These are phyloP conservation scores for Apodemus sylvaticus DNA, from an alignment of 2,113 vertebrate species.

Conservation along the genomic window DNA sequence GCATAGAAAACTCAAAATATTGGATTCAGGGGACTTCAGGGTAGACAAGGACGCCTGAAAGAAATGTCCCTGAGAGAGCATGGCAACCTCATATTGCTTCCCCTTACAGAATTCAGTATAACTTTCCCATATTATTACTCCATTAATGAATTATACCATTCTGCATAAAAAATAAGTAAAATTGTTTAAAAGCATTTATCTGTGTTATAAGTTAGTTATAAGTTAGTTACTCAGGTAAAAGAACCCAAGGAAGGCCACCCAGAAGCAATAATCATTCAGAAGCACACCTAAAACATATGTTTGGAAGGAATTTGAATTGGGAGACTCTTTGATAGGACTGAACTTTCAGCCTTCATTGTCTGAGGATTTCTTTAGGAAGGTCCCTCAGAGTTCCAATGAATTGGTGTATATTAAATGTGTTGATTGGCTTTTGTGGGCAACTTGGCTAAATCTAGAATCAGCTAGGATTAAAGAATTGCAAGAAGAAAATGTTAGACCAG, in stretches of 20 bases:
- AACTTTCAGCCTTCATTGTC: not conserved
- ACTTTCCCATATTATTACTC: too few relatives aligned
- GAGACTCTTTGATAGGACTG: not conserved
- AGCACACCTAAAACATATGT: not conserved
- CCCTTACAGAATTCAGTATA: fast-evolving
- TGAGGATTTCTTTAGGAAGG: not conserved
- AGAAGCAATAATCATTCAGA: not conserved
- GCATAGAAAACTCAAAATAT: not conserved
- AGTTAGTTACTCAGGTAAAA: not conserved
- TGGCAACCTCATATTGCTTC: not conserved
- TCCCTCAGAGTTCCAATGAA: not conserved
- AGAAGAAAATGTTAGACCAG: too few relatives aligned
- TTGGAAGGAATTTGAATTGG: not conserved
- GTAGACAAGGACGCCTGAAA: not conserved
- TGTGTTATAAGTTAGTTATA: too few relatives aligned
- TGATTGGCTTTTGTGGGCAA: not conserved
- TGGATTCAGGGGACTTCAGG: not conserved
- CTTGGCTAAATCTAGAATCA: not conserved
- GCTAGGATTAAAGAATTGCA: not conserved
- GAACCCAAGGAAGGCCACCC: not conserved
- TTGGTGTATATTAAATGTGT: not conserved
- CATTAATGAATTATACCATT: not conserved
- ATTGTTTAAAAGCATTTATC: not conserved
- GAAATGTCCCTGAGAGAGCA: fast-evolving
- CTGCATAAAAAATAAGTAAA: not conserved